Conservation (phyloP, 2,888 invertebrate genomes). For the Congeria kusceri region DNA sequence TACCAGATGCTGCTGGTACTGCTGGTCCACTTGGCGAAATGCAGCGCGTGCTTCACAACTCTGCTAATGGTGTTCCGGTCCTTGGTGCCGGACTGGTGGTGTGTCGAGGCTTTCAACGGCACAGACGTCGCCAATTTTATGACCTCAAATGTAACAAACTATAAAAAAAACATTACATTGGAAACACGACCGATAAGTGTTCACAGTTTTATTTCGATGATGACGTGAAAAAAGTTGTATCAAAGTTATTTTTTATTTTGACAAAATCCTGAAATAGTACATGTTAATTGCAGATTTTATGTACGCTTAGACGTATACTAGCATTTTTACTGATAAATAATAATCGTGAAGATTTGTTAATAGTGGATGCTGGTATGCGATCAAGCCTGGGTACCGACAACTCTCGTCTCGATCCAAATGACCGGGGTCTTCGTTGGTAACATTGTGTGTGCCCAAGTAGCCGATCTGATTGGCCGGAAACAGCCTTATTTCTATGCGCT, state of each 20-base stretch:
- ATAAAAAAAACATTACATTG: conserved; percentile 21
- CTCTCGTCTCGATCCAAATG: conserved; percentile 60
- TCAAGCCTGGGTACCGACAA: conserved; percentile 39
- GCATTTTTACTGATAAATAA: too few species aligned
- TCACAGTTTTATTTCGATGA: conserved; percentile 37
- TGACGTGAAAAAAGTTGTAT: conserved; percentile 24
- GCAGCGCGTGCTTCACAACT: conserved; percentile 41
- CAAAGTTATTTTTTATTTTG: conserved; percentile 27
- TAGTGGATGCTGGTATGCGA: conserved; percentile 61
- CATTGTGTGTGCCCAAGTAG: conserved; percentile 51
- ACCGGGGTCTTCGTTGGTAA: conserved; percentile 58
- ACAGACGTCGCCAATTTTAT: neutral
- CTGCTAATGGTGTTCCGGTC: conserved; percentile 54
- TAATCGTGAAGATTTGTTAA: neutral
- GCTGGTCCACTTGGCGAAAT: conserved; percentile 50
- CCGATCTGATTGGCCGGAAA: conserved; percentile 61
- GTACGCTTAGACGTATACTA: too few species aligned
- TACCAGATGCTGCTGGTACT: conserved; percentile 46
- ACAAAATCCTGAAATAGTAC: too few species aligned
- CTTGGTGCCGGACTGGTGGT: conserved; percentile 55
- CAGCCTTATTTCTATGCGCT: conserved; percentile 43
- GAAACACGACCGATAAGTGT: conserved; percentile 23
- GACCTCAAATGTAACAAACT: neutral
- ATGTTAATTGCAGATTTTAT: too few species aligned
- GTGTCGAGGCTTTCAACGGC: conserved; percentile 21